Evolutionary conservation across 1,140 invertebrate genomes (phyloP).

Genomic region (Venturia canescens): DNA sequence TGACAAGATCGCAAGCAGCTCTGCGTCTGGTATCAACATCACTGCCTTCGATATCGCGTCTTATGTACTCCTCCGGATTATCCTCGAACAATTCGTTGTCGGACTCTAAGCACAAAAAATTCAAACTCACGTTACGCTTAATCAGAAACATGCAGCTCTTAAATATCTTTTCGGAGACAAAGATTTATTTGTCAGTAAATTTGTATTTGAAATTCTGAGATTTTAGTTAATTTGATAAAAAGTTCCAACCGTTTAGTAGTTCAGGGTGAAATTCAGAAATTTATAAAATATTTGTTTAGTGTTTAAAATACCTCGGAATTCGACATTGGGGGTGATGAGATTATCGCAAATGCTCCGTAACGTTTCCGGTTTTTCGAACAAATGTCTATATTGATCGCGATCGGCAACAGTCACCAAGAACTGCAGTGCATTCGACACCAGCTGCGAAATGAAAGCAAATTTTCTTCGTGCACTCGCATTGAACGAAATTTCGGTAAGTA

Average conservation of each 20-base stretch:
- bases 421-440: constrained; percentile 97
- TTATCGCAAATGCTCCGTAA: constrained; percentile 97
- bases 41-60: constrained; percentile 98
- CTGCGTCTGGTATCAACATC: constrained; percentile 96
- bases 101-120: constrained; percentile 79
- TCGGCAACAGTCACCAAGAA: constrained; percentile 97
- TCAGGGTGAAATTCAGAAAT: too few species aligned
- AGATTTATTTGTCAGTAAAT: too few species aligned
- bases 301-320: constrained; percentile 87
- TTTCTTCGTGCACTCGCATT: neutral
- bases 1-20: constrained; percentile 97
- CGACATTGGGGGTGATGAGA: constrained; percentile 98
- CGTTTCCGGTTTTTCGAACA: constrained; percentile 93
- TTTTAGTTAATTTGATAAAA: too few species aligned
- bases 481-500: too few species aligned
- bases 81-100: constrained; percentile 98
- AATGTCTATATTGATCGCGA: constrained; percentile 88
- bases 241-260: too few species aligned
- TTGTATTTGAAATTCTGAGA: too few species aligned
- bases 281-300: constrained; percentile 23
- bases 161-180: too few species aligned
- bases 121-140: constrained; percentile 46
- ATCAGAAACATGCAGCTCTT: neutral
- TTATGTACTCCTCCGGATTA: constrained; percentile 98
- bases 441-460: constrained; percentile 77